A percentile compares a stretch with the other conserved stretches of the same genome.
phyloP scores from a whole-genome alignment of 2,113 vertebrate genomes.

The Prionailurus bengalensis region DNA sequence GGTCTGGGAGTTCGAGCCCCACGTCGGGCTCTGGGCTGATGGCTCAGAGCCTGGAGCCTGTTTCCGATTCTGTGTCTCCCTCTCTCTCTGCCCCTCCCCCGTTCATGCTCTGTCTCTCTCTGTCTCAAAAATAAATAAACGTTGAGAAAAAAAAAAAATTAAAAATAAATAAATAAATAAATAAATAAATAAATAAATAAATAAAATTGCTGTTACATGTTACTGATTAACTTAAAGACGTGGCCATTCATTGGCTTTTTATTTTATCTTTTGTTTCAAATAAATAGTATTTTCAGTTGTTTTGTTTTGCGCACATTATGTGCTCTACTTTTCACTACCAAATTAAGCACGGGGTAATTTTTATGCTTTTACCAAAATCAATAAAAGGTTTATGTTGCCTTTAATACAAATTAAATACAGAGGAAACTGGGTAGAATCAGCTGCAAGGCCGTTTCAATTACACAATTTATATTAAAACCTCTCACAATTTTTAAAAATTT shows the following conservation, averaged over 20 bases:
- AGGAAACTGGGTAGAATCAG: slow-evolving; percentile 15
- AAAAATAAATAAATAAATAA: background rate
- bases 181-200: slow-evolving; percentile 47
- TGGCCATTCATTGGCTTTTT: slow-evolving; percentile 14
- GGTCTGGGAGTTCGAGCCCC: no score
- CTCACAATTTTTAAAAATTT: background rate
- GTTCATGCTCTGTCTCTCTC: no score
- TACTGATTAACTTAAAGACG: slow-evolving; percentile 41
- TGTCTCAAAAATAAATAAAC: no score
- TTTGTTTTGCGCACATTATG: background rate
- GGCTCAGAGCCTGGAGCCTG: no score
- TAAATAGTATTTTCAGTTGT: background rate
- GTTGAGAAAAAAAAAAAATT: no score
- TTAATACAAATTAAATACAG: slow-evolving; percentile 63
- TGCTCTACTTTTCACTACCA: slow-evolving; percentile 17
- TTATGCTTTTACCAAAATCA: slow-evolving; percentile 59
- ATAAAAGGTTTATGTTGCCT: slow-evolving; percentile 18
- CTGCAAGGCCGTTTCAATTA: slow-evolving; percentile 2
- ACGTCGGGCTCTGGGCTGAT: no score
- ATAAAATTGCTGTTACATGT: background rate
- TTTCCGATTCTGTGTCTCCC: no score
- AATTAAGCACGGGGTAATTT: slow-evolving; percentile 40
- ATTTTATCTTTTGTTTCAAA: slow-evolving; percentile 37
- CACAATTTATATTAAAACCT: background rate
- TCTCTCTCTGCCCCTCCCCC: no score